Conservation (phyloP, 2,797 vertebrate species). For the Sebastes flavidus region DNA sequence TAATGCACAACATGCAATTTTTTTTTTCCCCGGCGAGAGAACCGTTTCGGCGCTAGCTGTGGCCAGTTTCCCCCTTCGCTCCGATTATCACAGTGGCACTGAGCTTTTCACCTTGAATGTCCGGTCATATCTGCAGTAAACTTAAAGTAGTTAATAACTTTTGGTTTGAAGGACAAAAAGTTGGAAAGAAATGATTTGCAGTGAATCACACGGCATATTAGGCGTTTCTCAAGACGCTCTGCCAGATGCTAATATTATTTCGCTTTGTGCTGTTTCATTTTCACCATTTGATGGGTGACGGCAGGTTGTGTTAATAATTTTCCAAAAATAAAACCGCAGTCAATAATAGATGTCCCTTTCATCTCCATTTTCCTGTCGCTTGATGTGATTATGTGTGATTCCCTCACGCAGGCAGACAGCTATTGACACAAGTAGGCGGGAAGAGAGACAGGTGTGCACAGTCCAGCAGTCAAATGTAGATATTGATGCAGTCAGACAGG, state of each 20-base stretch:
- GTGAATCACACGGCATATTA: background rate
- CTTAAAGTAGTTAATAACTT: conserved; percentile 18
- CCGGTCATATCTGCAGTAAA: conserved; percentile 4
- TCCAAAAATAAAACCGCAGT: conserved; percentile 4
- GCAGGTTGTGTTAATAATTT: background rate
- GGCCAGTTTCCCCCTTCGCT: conserved; percentile 19
- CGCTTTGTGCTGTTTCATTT: conserved; percentile 8
- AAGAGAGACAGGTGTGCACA: conserved; percentile 6
- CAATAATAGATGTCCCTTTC: background rate
- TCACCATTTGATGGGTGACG: conserved; percentile 1
- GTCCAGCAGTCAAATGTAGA: background rate
- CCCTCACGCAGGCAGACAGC: background rate
- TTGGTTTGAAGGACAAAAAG: conserved; percentile 32
- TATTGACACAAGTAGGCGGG: background rate
- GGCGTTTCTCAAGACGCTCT: background rate
- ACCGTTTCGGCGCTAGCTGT: conserved; percentile 32
- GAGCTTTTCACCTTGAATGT: conserved; percentile 58
- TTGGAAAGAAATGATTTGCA: background rate
- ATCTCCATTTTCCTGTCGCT: conserved; percentile 1
- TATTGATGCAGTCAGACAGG: conserved; percentile 23
- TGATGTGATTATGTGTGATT: conserved; percentile 15
- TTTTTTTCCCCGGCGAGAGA: conserved; percentile 26
- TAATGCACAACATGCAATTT: conserved; percentile 51
- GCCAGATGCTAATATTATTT: background rate
- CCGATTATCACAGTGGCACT: conserved; percentile 44